Evolutionary conservation across 2,113 vertebrate genomes (phyloP).

Genomic region (Castor canadensis): DNA sequence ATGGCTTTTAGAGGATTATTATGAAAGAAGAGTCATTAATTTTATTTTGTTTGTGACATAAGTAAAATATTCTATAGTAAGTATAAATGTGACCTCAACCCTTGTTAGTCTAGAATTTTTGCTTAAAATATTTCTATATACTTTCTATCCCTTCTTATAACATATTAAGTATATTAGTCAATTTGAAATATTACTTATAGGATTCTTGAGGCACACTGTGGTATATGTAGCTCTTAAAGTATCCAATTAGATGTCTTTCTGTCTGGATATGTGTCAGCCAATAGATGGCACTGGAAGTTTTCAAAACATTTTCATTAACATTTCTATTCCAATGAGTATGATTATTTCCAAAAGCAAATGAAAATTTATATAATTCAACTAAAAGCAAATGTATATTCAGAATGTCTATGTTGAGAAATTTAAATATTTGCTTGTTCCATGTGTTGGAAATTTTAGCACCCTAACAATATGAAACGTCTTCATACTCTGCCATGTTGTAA

Average conservation of each 20-base stretch:
- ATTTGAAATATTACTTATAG: not conserved
- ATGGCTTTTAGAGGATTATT: slow-evolving; percentile 55
- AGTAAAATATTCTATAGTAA: slow-evolving; percentile 33
- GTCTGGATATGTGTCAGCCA: slow-evolving; percentile 54
- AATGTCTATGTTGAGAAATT: slow-evolving; percentile 41
- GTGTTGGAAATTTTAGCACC: not conserved
- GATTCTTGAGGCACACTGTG: not conserved
- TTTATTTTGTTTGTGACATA: slow-evolving; percentile 37
- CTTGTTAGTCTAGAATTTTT: slow-evolving; percentile 2
- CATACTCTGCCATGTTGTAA: not conserved
- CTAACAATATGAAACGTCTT: not conserved
- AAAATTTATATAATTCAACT: slow-evolving; percentile 45
- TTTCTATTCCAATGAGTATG: not conserved
- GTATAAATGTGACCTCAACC: not conserved
- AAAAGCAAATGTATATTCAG: slow-evolving; percentile 46
- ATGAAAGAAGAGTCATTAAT: slow-evolving; percentile 12
- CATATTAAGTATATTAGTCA: not conserved
- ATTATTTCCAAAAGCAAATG: slow-evolving; percentile 54
- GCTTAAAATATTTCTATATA: not conserved
- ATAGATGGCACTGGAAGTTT: slow-evolving; percentile 78
- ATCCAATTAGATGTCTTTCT: not conserved
- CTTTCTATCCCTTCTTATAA: not conserved
- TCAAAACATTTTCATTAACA: slow-evolving; percentile 49
- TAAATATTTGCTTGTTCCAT: slow-evolving; percentile 30
- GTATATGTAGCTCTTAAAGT: not conserved